Percentiles rank a stretch among this genome's conserved stretches.
phyloP scores from a whole-genome alignment of 2,888 invertebrate species.

The Sisyra nigra region DNA sequence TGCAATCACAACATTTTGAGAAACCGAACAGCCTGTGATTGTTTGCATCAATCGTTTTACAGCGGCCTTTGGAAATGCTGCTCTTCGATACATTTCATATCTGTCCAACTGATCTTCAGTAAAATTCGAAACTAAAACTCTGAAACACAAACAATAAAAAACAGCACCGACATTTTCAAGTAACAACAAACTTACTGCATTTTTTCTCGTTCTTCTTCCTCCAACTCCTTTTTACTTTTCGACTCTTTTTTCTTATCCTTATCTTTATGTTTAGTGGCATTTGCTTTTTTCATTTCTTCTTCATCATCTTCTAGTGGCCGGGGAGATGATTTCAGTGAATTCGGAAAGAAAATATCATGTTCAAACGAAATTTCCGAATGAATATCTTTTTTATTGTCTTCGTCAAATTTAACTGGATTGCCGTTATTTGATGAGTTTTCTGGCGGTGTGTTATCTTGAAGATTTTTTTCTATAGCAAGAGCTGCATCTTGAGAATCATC shows the following conservation, averaged over 20 bases:
- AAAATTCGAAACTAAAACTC: conserved; percentile 95
- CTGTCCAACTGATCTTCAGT: conserved; percentile 95
- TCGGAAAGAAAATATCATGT: conserved; percentile 23
- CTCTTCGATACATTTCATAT: conserved; percentile 95
- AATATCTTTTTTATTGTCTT: neutral
- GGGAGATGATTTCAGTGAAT: conserved; percentile 16
- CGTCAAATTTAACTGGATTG: neutral
- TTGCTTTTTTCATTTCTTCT: conserved; percentile 9
- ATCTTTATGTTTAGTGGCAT: conserved; percentile 1
- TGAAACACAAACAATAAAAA: conserved; percentile 26
- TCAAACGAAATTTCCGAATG: conserved; percentile 15
- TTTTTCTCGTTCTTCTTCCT: conserved; percentile 88
- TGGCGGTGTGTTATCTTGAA: conserved; percentile 10
- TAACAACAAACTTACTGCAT: conserved; percentile 64
- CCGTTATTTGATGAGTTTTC: conserved; percentile 9
- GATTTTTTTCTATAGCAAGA: conserved; percentile 20
- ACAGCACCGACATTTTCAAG: neutral
- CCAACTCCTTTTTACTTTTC: conserved; percentile 66
- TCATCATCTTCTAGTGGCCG: neutral
- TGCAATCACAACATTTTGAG: conserved; percentile 98
- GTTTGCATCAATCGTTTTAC: conserved; percentile 97
- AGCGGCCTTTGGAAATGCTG: conserved; percentile 95
- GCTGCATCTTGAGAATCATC: conserved; percentile 20
- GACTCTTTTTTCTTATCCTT: conserved; percentile 46
- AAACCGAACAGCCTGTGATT: conserved; percentile 90